Base-by-base conservation (phyloP, 2,797 vertebrate species). In the Varecia variegata region DNA sequence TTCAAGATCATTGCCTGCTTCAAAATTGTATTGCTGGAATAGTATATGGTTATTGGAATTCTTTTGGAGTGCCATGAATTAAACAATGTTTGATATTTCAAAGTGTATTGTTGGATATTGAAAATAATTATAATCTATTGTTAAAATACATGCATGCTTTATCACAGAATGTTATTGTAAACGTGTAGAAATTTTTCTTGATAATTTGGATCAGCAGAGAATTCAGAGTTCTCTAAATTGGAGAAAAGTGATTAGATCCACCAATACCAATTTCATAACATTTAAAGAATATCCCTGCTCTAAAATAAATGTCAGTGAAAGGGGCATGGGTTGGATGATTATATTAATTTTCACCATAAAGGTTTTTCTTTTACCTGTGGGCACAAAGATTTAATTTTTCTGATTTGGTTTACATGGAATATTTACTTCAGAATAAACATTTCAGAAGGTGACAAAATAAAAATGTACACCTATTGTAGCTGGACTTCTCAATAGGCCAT, bases 1-100 rank as follows among this genome's bases (percentile, higher is more conserved):
- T 93, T 13, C 43, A 87, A 81, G 58, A 65, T 43, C 35, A 87
- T 43, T 81, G n/a, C 38, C 43, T 84, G 14, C n/a, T 94, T 89
- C 32, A 52, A 80, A 47, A 71, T 56, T 71, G 11, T 74, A 52
- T 76, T 89, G 5, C 58, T 90, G 6, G 27, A 9, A 71, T 60
- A 86, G 21, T 43, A 50, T 23, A 90, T 47, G 52, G 38, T 89
- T 77, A 86, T 67, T 70, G 88, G 25, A 87, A 79, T 90, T 52
- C 35, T 67, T 82, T 68, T 86, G n/a, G 27, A 85, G 25, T 88
- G 11, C 23, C 4, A 50, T 47, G 56, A 92, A 87, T 70, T 82
- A 88, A 97, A 81, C 45, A 85, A 21, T 68, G 43, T 90, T 96
- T 17, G 62, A 35, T 56, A 88, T 91, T 96, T 90, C n/a, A 67